A percentile compares a stretch with the other conserved stretches of the same genome.
Evolutionary conservation across 1,140 invertebrate genomes (phyloP).

Genomic region (Reticulitermes speratus): DNA sequence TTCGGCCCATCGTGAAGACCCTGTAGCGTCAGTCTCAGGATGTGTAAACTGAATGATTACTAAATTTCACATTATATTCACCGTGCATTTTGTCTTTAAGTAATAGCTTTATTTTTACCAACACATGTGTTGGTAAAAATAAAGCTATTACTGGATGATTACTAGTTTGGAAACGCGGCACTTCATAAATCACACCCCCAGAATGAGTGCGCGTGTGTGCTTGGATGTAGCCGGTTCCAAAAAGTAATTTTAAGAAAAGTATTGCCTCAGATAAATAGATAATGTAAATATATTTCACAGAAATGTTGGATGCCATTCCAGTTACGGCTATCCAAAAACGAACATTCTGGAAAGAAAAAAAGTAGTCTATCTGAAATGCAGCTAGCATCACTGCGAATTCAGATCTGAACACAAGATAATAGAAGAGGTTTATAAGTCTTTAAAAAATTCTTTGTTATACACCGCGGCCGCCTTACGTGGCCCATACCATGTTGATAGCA

Average conservation of each 20-base stretch:
- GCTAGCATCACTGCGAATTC: slow-evolving; percentile 1
- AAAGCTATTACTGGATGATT: no score
- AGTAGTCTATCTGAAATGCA: slow-evolving; percentile 12
- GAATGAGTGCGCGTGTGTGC: neutral
- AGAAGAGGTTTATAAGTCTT: neutral
- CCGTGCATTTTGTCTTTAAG: no score
- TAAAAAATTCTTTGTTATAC: slow-evolving; percentile 12
- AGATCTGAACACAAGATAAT: slow-evolving; percentile 1
- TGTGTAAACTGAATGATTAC: neutral
- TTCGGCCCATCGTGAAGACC: no score
- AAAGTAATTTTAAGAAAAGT: neutral
- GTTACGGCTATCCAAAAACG: neutral
- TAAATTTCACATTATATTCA: no score
- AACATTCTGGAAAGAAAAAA: neutral
- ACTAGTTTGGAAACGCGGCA: neutral
- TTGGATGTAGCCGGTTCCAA: neutral
- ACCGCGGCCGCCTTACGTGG: neutral
- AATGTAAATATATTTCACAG: neutral
- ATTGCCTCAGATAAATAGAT: neutral
- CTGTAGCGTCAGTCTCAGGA: no score
- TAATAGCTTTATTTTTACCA: no score
- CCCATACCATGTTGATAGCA: neutral
- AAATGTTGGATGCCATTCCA: neutral
- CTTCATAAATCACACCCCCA: neutral
- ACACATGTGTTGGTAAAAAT: no score